Base-by-base conservation (phyloP, 2,888 invertebrate species). In the Exephanes ischioxanthus region DNA sequence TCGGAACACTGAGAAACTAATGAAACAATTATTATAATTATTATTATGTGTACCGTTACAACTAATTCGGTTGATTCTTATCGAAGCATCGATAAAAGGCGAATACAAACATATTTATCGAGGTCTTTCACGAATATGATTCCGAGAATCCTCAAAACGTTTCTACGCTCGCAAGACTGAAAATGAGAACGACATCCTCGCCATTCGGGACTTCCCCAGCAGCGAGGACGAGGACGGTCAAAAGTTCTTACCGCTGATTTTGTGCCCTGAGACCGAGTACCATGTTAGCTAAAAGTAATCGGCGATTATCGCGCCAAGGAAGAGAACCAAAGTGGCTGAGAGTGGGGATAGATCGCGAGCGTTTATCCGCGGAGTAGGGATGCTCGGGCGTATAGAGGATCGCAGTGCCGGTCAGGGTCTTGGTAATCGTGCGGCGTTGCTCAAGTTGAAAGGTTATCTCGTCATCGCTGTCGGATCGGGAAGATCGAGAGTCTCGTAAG, bases 311-410 rank as follows among this genome's bases (percentile, higher is more conserved):
- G 3, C 22, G 53, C 53, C 71, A 53, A 73, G 41, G 67, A 37
- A 58, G 70, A 71, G 78, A 63, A 9, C 48, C 51, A 61, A 78
- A 71, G 84, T 80, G 72, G 79, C 68, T 63, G 73, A 16, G 73
- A 75, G 80, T 83, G 89, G 87, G 79, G 87, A 78, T 67, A 51
- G 71, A 77, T 48, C 58, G 66, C 37, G 63, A 68, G 79, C 61
- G 53, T 73, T 61, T 19, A 48, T 53, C 67, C 61, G 37, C 16
- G 84, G 87, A 88, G 87, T 88, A 84, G 83, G 87, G 87, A 86
- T 78, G 79, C 79, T 84, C 51, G 68, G 63, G 19, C 75, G 83
- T 86, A 80, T 80, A 87, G 82, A 86, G 84, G 84, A 83, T 79
- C 82, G 55, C 75, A 66, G 71, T 58, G 70, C 41, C n/a, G 70